These are phyloP conservation scores for Epinotia nisella DNA, from an alignment of 2,888 invertebrate genomes.

Conservation along the genomic window DNA sequence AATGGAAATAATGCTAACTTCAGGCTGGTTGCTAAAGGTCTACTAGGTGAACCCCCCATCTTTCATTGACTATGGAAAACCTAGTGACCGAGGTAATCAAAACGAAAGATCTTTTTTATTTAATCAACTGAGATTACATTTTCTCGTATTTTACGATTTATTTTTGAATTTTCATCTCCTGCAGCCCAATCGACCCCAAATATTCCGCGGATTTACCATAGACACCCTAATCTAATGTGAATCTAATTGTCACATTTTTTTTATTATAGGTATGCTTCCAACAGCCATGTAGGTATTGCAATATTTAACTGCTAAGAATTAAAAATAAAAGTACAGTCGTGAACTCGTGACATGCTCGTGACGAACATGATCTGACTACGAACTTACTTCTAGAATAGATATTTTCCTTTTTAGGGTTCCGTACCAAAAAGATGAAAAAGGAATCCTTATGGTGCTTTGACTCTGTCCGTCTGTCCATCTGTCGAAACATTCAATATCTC, in stretches of 20 bases:
- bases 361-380: background rate
- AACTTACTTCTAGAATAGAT: too few species aligned
- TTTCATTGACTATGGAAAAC: background rate
- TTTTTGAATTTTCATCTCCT: background rate
- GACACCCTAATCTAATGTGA: background rate
- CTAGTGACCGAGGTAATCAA: background rate
- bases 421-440: too few species aligned
- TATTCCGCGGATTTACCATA: background rate
- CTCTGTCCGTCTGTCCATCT: too few species aligned
- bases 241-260: background rate
- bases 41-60: slow-evolving; percentile 27
- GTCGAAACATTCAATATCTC: too few species aligned
- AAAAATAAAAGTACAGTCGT: slow-evolving; percentile 20
- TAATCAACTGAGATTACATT: background rate
- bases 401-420: too few species aligned
- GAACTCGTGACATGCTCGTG: too few species aligned
- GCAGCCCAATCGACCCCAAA: background rate
- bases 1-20: slow-evolving; percentile 11
- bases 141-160: background rate
- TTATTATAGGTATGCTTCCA: slow-evolving; percentile 3
- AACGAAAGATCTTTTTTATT: background rate
- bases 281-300: background rate
- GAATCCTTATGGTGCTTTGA: too few species aligned
- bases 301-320: background rate
- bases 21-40: slow-evolving; percentile 13